Evolutionary conservation across 2,888 invertebrate genomes (phyloP), one percentile per base, ranked within the genome.

Genomic region (Watsonalla binaria): DNA sequence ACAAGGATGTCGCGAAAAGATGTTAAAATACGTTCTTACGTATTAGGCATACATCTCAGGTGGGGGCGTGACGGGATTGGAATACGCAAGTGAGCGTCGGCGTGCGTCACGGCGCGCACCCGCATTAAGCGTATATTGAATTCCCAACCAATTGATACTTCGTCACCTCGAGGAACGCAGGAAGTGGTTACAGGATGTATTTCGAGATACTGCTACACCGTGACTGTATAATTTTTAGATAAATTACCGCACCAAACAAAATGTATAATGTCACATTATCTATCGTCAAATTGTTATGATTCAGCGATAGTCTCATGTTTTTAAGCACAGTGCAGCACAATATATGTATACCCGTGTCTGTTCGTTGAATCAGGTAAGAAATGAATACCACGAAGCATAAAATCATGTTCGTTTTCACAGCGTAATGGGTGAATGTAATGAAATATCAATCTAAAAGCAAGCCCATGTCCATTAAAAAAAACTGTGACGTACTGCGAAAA

Each of bases 61-160:
- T 77, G 74, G 70, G 70, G 68, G 63, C 57, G 65, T 58, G 66
- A 77, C 82, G 71, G 52, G 71, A 49, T 54, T 57, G 47, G 88
- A 84, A 86, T 88, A 86, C 76, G 65, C 76, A 76, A 69, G 70
- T 70, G 64, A 65, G 53, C 62, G 39, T 34, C 34, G 57, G 68
- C 66, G 68, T 65, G 71, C 70, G 78, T 75, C 74, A 72, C 63
- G 65, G 55, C 68, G 69, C 66, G 72, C 24, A 24, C 78, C 76
- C 76, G 80, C 82, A 80, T 76, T 69, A 68, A 62, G 74, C 70
- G 73, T 76, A 80, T 87, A 86, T 86, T 85, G 83, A 85, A 86
- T 86, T 84, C 82, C 76, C 73, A 63, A 76, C 70, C 83, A 84
- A 86, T 84, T 86, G 84, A 78, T 79, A 84, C 76, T 73, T 79